These are phyloP conservation scores for Triplophysa bombifrons DNA, from an alignment of 2,797 vertebrate species.

Conservation along the genomic window DNA sequence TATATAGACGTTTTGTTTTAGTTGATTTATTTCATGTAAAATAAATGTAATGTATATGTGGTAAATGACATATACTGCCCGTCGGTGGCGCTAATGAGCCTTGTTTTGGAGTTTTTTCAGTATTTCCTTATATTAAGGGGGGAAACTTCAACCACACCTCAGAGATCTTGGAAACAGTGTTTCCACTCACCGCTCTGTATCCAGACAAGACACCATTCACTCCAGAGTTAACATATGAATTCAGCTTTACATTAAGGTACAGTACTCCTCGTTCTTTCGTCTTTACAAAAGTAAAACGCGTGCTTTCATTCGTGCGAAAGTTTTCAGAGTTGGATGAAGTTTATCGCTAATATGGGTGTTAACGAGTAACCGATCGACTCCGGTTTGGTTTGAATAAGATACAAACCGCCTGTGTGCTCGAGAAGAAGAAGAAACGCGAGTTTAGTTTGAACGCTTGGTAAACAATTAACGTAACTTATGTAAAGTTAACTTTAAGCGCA, in stretches of 20 bases:
- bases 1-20: no score
- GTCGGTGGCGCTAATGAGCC: slow-evolving; percentile 31
- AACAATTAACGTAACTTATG: no score
- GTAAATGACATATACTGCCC: neutral
- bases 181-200: slow-evolving; percentile 15
- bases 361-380: neutral
- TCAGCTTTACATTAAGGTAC: neutral
- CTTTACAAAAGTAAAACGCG: neutral
- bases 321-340: neutral
- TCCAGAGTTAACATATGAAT: neutral
- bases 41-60: no score
- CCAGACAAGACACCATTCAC: neutral
- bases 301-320: neutral
- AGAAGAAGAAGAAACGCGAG: neutral
- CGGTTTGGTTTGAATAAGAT: neutral
- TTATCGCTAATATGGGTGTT: neutral
- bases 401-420: neutral
- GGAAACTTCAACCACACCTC: slow-evolving; percentile 48
- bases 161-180: slow-evolving; percentile 22
- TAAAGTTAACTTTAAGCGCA: neutral
- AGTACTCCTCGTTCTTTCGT: neutral
- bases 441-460: neutral
- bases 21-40: no score
- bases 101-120: slow-evolving; percentile 10
- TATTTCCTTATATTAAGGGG: slow-evolving; percentile 40